phyloP scores from a whole-genome alignment of 2,888 invertebrate species.

The Corythucha ciliata region DNA sequence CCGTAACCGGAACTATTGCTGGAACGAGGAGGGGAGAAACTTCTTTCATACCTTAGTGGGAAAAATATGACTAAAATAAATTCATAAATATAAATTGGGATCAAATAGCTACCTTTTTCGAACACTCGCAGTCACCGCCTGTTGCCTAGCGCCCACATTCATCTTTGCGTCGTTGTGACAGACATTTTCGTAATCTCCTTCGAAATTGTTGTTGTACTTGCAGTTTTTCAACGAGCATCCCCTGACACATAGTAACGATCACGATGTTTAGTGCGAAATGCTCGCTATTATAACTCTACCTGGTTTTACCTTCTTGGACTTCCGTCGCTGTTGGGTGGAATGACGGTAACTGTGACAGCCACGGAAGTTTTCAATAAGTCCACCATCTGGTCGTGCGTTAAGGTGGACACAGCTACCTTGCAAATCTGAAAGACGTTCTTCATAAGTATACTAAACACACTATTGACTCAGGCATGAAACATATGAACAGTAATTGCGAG shows the following conservation, averaged over 20 bases:
- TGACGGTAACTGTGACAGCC: constrained; percentile 73
- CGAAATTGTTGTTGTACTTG: constrained; percentile 53
- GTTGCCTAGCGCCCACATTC: constrained; percentile 40
- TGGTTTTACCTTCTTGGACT: constrained; percentile 52
- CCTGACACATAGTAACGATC: constrained; percentile 40
- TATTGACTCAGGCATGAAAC: background rate
- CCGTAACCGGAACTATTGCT: constrained; percentile 77
- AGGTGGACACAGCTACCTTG: constrained; percentile 77
- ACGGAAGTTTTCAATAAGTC: constrained; percentile 82
- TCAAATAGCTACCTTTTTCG: constrained; percentile 46
- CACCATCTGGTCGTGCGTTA: constrained; percentile 86
- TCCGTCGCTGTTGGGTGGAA: constrained; percentile 62
- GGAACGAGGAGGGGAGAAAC: constrained; percentile 66
- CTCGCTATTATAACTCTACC: background rate
- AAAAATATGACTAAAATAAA: constrained; percentile 20
- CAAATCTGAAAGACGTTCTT: constrained; percentile 61
- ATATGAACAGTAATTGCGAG: background rate
- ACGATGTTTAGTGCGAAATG: background rate
- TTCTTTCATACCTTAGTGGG: constrained; percentile 52
- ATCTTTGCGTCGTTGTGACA: constrained; percentile 44
- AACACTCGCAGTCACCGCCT: constrained; percentile 51
- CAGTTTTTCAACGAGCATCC: constrained; percentile 57
- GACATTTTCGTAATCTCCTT: constrained; percentile 61
- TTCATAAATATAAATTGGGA: background rate
- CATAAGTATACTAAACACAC: background rate